Evolutionary conservation across 1,140 invertebrate genomes (phyloP).

Genomic region (Diprion similis): DNA sequence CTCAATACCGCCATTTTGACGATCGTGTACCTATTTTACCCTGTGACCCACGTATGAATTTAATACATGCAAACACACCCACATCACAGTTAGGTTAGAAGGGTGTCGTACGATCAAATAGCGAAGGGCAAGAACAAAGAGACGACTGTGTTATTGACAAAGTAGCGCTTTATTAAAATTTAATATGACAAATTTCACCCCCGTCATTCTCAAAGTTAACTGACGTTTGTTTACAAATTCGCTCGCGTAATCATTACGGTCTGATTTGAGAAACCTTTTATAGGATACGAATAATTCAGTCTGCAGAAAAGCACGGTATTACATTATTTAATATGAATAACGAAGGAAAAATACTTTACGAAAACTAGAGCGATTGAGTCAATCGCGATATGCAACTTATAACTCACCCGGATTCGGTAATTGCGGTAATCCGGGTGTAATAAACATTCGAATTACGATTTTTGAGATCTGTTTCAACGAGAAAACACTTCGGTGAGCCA

Average conservation of each 20-base stretch:
- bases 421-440: not conserved
- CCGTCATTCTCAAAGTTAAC: not conserved
- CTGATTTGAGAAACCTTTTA: not conserved
- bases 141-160: not conserved
- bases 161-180: not conserved
- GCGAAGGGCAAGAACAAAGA: not conserved
- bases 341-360: not conserved
- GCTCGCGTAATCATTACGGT: too few relatives aligned
- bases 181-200: not conserved
- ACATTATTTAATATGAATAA: not conserved
- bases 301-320: not conserved
- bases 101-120: too few relatives aligned
- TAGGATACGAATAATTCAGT: not conserved
- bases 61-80: too few relatives aligned
- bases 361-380: too few relatives aligned
- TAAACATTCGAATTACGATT: not conserved
- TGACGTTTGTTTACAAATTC: too few relatives aligned
- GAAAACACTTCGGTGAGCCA: not conserved
- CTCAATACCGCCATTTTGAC: too few relatives aligned
- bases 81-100: too few relatives aligned
- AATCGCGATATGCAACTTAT: too few relatives aligned
- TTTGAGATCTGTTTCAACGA: not conserved
- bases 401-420: too few relatives aligned
- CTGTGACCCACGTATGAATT: too few relatives aligned
- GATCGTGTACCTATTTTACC: too few relatives aligned